Evolutionary conservation across 1,140 invertebrate genomes (phyloP), one percentile per base, ranked within the genome.

Genomic region (Macrobrachium nipponense): DNA sequence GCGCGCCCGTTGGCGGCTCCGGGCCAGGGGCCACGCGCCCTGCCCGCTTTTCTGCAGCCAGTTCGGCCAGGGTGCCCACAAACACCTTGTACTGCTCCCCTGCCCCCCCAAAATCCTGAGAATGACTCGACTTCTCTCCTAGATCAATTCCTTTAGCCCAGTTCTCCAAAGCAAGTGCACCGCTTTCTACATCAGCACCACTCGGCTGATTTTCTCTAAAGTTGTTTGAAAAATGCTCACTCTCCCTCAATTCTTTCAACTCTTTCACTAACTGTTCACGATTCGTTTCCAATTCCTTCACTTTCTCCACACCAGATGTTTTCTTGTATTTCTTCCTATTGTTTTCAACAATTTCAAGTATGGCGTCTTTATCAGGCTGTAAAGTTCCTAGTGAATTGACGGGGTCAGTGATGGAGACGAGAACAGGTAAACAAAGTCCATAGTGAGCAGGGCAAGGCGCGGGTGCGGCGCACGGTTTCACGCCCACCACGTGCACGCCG

Each of bases 141-240:
- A 87, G 70, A 87, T 87, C 83, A 20, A 84, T 23, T 23, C 80
- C 68, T 51, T 58, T 82, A 75, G 77, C 83, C 82, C 82, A 81
- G 89, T 68, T 58, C 59, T 70, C 62, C 64, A 83, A 44, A 68
- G 82, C 81, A 82, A 62, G 60, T 60, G 81, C 87, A 80, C 77
- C 64, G 62, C 77, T 64, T 61, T 75, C 70, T 58, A 68, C 66
- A 70, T 80, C 44, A 36, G 84, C 93, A 27, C 93, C 92, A 60
- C 93, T 92, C 89, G 93, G 92, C 88, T 64, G 44, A 27, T 18
- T 20, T 80, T 83, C 17, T 73, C 66, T 6, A 51, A 51, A 51
- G 51, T 51, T 51, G 8, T 51, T 51, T 51, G 12, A 51, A 79
- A 23, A 10, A 20, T 8, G 20, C 18, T 61, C 51, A 12, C 59